Base-by-base conservation (phyloP, 2,888 invertebrate genomes). In the Hydroisotoma schaefferi region DNA sequence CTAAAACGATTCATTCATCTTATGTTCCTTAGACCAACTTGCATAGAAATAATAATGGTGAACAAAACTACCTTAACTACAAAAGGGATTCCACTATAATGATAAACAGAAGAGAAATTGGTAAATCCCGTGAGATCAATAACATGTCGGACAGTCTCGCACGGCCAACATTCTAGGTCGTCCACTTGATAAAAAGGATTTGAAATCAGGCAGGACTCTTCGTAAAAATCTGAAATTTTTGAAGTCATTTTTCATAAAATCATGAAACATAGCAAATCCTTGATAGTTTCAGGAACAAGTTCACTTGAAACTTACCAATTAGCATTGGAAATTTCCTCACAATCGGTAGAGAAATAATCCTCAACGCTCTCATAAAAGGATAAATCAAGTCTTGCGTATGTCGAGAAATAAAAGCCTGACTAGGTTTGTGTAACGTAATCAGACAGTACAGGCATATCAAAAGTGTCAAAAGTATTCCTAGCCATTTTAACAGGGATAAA, bases 111-210 rank as follows among this genome's bases (percentile, higher is more conserved):
- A 64, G 77, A 77, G 54, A 80, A 78, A 63, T 81, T 80, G 61
- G 78, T 79, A 59, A 83, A 81, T 52, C 82, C 81, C 57, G 83
- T 81, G 53, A 88, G 77, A 76, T 88, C 84, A 57, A 85, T 79
- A 38, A 91, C 81, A 73, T 84, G 84, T 68, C 81, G 82, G 0
- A 88, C 82, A 72, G 82, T 79, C 74, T 85, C 85, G 74, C 91
- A 92, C 0, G 90, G 89, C 83, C 87, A 87, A 75, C 91, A 91
- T 75, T 89, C 89, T 81, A 90, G 85, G 73, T 88, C 87, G n/a
- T 82, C 80, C 10, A 90, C 84, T 75, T 84, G 83, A 75, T 89
- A 92, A 75, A 85, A 88, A 15, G 91, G 91, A 78, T 92, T 92
- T 75, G 86, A 85, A 70, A 91, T 78, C 37, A 92, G 78, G 75